Evolutionary conservation across 2,113 vertebrate species (phyloP).

Genomic region (Ondatra zibethicus): DNA sequence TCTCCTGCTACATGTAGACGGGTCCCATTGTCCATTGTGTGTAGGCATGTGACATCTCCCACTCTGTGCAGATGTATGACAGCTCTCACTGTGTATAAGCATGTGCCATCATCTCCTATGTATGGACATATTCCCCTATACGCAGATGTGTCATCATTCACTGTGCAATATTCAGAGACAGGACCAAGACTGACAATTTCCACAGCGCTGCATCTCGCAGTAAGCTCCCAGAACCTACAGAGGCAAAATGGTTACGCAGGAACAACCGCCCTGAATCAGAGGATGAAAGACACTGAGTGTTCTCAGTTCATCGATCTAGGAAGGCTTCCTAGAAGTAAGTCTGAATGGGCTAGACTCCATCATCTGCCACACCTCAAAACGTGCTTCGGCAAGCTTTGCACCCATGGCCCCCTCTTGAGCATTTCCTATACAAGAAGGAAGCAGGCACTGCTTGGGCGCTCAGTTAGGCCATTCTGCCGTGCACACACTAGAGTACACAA

Average conservation of each 20-base stretch:
- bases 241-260: background rate
- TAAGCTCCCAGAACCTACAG: background rate
- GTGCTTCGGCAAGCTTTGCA: background rate
- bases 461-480: background rate
- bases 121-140: background rate
- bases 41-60: background rate
- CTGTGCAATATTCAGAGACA: background rate
- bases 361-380: background rate
- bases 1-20: background rate
- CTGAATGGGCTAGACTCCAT: background rate
- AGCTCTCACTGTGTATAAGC: background rate
- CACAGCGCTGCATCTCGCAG: background rate
- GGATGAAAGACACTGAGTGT: background rate
- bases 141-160: no score
- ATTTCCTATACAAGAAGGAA: background rate
- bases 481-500: background rate
- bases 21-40: background rate
- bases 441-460: accelerated
- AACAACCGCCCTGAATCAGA: no score
- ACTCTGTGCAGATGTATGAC: background rate
- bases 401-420: background rate
- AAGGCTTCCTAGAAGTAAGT: background rate
- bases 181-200: background rate
- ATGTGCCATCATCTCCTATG: background rate
- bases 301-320: background rate